Evolutionary conservation across 1,140 invertebrate genomes (phyloP).

Genomic region (Pogonomyrmex californicus): DNA sequence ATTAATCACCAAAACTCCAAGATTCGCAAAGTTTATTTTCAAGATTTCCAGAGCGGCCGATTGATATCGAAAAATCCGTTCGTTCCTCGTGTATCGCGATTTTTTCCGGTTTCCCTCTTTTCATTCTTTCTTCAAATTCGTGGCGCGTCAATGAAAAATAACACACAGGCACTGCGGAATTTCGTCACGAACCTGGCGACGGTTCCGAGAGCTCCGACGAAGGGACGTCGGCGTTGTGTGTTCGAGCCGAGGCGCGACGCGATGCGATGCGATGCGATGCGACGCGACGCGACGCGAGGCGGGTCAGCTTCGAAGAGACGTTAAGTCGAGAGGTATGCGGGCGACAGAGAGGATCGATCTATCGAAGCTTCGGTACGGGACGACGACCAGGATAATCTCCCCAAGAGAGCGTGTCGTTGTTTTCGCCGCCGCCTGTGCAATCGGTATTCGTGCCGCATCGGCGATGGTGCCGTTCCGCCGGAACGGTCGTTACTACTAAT

Average conservation of each 20-base stretch:
- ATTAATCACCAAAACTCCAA: background rate
- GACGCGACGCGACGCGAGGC: slow-evolving; percentile 52
- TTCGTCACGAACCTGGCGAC: slow-evolving; percentile 77
- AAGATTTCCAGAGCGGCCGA: background rate
- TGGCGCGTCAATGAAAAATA: background rate
- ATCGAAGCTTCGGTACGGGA: slow-evolving; percentile 79
- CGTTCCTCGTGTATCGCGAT: background rate
- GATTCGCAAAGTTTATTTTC: background rate
- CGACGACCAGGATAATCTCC: slow-evolving; percentile 79
- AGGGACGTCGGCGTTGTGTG: slow-evolving; percentile 74
- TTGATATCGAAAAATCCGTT: background rate
- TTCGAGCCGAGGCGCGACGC: slow-evolving; percentile 38
- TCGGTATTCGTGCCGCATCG: slow-evolving; percentile 53
- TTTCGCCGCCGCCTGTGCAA: slow-evolving; percentile 56
- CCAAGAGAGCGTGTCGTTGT: slow-evolving; percentile 66
- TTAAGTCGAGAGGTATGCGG: slow-evolving; percentile 78
- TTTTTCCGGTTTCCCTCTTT: background rate
- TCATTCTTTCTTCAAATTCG: background rate
- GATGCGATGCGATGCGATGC: background rate
- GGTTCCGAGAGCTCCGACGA: slow-evolving; percentile 64
- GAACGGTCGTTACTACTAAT: slow-evolving; percentile 31
- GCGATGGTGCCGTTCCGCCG: slow-evolving; percentile 34
- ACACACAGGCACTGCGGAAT: slow-evolving; percentile 55
- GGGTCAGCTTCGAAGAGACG: slow-evolving; percentile 64
- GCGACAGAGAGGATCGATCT: slow-evolving; percentile 83